These are phyloP conservation scores for Otolemur crassicaudatus DNA, from an alignment of 2,797 vertebrate species.

Conservation along the genomic window DNA sequence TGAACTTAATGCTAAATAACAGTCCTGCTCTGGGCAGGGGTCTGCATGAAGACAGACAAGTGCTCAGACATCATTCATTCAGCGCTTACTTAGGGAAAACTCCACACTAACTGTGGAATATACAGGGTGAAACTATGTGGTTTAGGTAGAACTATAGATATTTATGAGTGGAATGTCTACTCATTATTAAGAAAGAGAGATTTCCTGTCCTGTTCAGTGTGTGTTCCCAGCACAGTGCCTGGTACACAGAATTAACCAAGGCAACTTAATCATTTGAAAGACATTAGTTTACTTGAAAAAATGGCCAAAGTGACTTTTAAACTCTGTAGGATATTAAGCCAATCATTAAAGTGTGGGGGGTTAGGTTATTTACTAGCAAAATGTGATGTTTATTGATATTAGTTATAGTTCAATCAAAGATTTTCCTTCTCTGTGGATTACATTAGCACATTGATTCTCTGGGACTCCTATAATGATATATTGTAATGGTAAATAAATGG, in stretches of 20 bases:
- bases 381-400: background rate
- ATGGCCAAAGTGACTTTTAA: background rate
- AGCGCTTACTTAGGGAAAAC: background rate
- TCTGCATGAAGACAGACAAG: background rate
- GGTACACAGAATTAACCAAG: background rate
- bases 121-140: fast-evolving
- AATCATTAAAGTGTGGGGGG: background rate
- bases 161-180: background rate
- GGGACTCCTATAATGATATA: background rate
- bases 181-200: background rate
- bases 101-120: fast-evolving
- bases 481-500: background rate
- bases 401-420: background rate
- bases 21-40: too few relatives aligned
- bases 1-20: background rate
- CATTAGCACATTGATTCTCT: conserved; percentile 1
- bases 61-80: too few relatives aligned
- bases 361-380: background rate
- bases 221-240: background rate
- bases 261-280: background rate
- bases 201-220: background rate
- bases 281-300: background rate
- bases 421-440: background rate
- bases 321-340: background rate
- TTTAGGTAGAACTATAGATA: background rate